Base-by-base conservation (phyloP, 2,888 invertebrate genomes). In the Drosophila conformis region DNA sequence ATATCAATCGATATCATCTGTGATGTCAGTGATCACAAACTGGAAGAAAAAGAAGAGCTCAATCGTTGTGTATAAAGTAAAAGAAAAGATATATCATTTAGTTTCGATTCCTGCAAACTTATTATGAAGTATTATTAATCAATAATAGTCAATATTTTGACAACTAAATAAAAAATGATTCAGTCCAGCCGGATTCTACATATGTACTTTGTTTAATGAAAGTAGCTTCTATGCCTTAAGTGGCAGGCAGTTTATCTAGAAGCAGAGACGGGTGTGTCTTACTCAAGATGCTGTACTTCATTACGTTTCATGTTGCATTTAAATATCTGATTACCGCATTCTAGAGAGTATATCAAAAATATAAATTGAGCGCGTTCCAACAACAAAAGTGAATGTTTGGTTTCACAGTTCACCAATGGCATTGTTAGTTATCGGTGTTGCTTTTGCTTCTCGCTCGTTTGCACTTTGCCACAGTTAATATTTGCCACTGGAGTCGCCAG, bases 381-480 rank as follows among this genome's bases (percentile, higher is more conserved):
- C 21, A 54, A 31, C 65, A 60, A 25, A 31, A 42, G n/a, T 15
- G 27, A 38, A 49, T 60, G 69, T 35, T 51, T 13, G 6, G 49
- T 66, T 62, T 36, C 63, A 57, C 2, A 53, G 51, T 42, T 25
- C 63, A 53, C 36, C 48, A 60, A 31, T 68, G 64, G 35, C 68
- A 65, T 54, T 69, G 73, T 46, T 40, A 48, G 42, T 21, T 59
- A 53, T 36, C 68, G 51, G 8, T 57, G 51, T 42, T 59, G 42
- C 40, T 49, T 27, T 49, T 36, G 56, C 6, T 15, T 35, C 35
- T 53, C 13, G 54, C 35, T 10, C 38, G 79, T 57, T 69, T 68
- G 57, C 62, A 67, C 60, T 62, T 60, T 66, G 66, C 56, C 71
- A 72, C 66, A 75, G 79, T 78, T 79, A 82, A 78, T 78, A 63